Evolutionary conservation across 2,888 invertebrate genomes (phyloP).

Genomic region (Acanthoscelides obtectus): DNA sequence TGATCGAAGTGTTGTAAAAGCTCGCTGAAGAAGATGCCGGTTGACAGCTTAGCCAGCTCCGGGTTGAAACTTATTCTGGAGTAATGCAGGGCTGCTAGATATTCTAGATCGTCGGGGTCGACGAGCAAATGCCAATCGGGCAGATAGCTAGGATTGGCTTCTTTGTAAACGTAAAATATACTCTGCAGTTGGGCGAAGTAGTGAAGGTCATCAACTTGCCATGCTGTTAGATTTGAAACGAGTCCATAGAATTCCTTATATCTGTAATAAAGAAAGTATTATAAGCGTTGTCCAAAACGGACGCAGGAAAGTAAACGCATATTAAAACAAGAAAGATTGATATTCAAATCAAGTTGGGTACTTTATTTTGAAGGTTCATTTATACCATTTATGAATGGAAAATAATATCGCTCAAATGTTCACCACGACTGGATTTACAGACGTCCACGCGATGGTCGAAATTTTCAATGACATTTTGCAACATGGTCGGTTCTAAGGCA

Average conservation of each 20-base stretch:
- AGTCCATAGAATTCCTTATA: slow-evolving; percentile 61
- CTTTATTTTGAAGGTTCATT: no score
- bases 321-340: no score
- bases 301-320: no score
- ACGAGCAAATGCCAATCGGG: slow-evolving; percentile 2
- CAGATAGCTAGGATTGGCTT: slow-evolving; percentile 53
- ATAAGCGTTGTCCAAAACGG: no score
- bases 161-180: slow-evolving; percentile 60
- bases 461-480: no score
- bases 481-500: no score
- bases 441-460: no score
- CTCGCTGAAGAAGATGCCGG: slow-evolving; percentile 63
- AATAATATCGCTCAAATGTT: no score
- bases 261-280: slow-evolving; percentile 29
- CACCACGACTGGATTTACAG: no score
- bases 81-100: slow-evolving; percentile 59
- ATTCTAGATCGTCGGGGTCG: slow-evolving; percentile 43
- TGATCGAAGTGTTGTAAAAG: slow-evolving; percentile 59
- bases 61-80: slow-evolving; percentile 52
- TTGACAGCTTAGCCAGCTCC: slow-evolving; percentile 54
- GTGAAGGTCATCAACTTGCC: slow-evolving; percentile 2
- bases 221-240: slow-evolving; percentile 58
- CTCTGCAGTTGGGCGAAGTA: slow-evolving; percentile 5
- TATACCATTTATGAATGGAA: no score
- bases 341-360: no score